phyloP scores from a whole-genome alignment of 1,140 invertebrate genomes.

The Globodera ellingtonae region DNA sequence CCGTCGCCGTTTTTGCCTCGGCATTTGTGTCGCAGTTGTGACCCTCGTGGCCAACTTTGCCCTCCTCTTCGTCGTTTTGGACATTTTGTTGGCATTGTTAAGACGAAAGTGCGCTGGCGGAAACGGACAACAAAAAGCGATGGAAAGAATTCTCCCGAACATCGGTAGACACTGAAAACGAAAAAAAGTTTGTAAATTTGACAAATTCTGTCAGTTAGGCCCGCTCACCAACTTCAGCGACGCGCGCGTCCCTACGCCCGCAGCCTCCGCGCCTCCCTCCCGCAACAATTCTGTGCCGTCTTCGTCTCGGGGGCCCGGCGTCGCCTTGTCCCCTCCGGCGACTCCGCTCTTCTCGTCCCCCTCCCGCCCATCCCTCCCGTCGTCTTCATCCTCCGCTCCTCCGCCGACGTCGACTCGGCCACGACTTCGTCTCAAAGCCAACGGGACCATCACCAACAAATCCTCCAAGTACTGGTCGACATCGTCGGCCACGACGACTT shows the following conservation, averaged over 20 bases:
- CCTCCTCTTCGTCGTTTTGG: neutral
- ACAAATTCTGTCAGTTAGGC: neutral
- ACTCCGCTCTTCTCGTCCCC: neutral
- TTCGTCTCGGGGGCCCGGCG: neutral
- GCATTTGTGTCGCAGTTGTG: neutral
- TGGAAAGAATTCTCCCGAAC: neutral
- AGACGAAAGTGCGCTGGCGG: neutral
- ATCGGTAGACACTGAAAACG: neutral
- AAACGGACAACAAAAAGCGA: constrained; percentile 3
- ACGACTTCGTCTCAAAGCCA: neutral
- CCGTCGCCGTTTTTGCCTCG: neutral
- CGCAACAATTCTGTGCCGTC: neutral
- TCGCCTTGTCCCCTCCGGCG: neutral
- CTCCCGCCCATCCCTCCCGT: neutral
- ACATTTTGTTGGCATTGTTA: constrained; percentile 1
- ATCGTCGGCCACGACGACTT: neutral
- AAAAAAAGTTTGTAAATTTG: neutral
- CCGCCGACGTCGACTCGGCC: neutral
- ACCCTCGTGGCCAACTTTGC: neutral
- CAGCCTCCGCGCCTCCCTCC: neutral
- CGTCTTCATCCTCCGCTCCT: neutral
- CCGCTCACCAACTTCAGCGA: neutral
- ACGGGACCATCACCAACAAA: neutral
- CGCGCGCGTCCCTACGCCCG: neutral
- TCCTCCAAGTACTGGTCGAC: neutral